Base-by-base conservation (phyloP, 1,140 invertebrate species). In the Dreissena rostriformis region DNA sequence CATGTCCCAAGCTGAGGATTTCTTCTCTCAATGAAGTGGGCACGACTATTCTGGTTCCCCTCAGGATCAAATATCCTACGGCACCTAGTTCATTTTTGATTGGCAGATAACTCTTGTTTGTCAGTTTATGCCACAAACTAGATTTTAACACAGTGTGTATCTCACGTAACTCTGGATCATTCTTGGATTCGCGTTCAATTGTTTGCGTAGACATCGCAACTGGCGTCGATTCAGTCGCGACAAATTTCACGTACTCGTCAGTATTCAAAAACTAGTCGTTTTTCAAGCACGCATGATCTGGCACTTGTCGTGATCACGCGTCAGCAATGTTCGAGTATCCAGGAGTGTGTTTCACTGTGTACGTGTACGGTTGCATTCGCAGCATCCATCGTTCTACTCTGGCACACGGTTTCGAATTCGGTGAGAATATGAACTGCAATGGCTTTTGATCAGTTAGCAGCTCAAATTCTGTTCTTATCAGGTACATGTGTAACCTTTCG, bases 401-500 rank as follows among this genome's bases (percentile, higher is more conserved):
- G n/a, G n/a, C n/a, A n/a, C n/a, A n/a, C n/a, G n/a, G n/a, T 22
- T 26, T 79, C 63, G 87, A 90, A 14, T 82, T 81, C 57, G 57
- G 76, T 8, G 19, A n/a, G 26, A 82, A 83, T 10, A 90, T 73
- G 1, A 80, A 52, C 29, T 80, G 49, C 12, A 90, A 65, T 1
- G 90, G 89, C 78, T 91, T 92, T 53, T 91, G 93, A 72, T 94
- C 93, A 14, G 91, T 94, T 76, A 84, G 86, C 70, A 91, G 67
- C 39, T 80, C 88, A 72, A 92, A 94, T 24, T 90, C 78, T 22
- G 82, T 86, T 19, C 94, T 94, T 29, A 93, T 90, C 26, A 92
- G 86, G 55, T 88, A 95, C 17, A 88, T 82, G 55, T 92, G 86
- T 82, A 94, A 94, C 53, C 93, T 91, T 75, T 93, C 86, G 49